Base-by-base conservation (phyloP, 2,888 invertebrate species). In the Rhagophthalmus giganteus region DNA sequence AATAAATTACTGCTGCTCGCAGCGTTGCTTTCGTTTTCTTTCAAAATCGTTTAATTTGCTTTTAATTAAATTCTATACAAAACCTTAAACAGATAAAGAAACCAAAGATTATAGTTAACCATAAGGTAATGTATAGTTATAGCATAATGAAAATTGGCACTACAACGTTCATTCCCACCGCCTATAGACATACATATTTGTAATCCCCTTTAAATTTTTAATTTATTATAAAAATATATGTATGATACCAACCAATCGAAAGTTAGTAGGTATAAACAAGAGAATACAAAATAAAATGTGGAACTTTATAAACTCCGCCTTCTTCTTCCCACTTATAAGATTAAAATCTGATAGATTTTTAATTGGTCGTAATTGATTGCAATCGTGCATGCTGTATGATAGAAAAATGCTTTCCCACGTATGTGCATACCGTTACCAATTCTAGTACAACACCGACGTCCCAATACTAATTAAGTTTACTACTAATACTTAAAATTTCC, bases 281-380 rank as follows among this genome's bases (percentile, higher is more conserved):
- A 14, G 35, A 34, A 35, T 34, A 44, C 34, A 44, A 44, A 34
- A 30, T 45, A 37, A 30, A 31, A 28, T 37, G 8, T 45, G 35
- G 30, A 45, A 45, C 31, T 37, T 27, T 45, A 26, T 28, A 45
- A 45, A 45, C 45, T 37, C 35, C 45, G 45, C 45, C 45, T 45
- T 16, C 16, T 7, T 34, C 45, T 28, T 35, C 45, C 45, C 45
- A 45, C 45, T 31, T 35, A 7, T 4, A 26, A 39, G 38, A 47
- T 39, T 45, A 39, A 39, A 32, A 24, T 39, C 39, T 39, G 39
- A 7, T 28, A 27, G 32, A 47, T 39, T 39, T 39, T 47, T 39
- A 47, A 47, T 47, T 47, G 40, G 32, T 13, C 27, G 26, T 39
- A 39, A 47, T 47, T 47, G 47, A 47, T 47, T 47, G 27, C 33